These are phyloP conservation scores for Threskiornis aethiopicus DNA, from an alignment of 2,797 vertebrate species.

Conservation along the genomic window DNA sequence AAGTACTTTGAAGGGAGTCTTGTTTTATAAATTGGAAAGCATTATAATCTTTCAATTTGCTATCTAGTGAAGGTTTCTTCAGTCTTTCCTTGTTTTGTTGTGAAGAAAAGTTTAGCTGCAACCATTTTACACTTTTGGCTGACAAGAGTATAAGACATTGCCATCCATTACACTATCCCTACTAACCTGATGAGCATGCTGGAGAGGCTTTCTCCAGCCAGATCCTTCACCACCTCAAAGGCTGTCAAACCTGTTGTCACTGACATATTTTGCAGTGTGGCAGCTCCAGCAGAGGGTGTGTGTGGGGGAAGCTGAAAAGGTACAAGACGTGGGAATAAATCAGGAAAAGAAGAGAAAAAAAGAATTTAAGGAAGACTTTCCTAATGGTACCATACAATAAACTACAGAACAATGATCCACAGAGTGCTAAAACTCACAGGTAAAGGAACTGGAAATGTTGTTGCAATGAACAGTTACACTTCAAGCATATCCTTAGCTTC, in stretches of 20 bases:
- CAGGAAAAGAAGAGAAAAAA: not conserved
- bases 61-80: not conserved
- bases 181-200: not conserved
- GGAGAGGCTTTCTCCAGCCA: not conserved
- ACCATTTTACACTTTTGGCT: not conserved
- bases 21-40: conserved; percentile 4
- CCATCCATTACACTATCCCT: not conserved
- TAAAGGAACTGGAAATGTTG: not conserved
- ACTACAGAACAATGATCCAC: not conserved
- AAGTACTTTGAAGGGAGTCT: not conserved
- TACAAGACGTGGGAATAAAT: not conserved
- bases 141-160: not conserved
- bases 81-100: not conserved
- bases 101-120: conserved; percentile 9
- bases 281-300: not conserved
- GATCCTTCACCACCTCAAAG: not conserved
- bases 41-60: not conserved
- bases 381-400: not conserved
- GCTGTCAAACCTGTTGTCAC: conserved; percentile 44
- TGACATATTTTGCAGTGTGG: not conserved
- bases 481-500: not conserved
- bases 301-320: not conserved
- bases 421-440: not conserved
- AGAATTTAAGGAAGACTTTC: not conserved
- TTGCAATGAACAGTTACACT: not conserved